Evolutionary conservation across 2,113 vertebrate species (phyloP).

Genomic region (Corapipo altera): DNA sequence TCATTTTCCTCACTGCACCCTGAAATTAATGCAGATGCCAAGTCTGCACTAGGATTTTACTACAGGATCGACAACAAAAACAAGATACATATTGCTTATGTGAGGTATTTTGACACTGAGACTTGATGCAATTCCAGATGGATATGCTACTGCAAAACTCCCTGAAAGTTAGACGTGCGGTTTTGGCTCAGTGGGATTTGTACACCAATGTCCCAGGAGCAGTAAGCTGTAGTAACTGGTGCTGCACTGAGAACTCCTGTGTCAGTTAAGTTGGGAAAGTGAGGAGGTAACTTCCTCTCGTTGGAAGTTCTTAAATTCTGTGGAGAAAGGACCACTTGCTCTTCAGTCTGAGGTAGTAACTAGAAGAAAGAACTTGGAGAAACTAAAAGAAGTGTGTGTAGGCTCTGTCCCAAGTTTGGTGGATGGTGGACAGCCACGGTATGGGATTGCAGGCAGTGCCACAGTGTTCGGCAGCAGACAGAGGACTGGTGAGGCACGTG

Average conservation of each 20-base stretch:
- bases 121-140: not conserved
- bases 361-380: not conserved
- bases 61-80: not conserved
- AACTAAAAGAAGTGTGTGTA: not conserved
- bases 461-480: not conserved
- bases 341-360: not conserved
- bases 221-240: not conserved
- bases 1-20: not conserved
- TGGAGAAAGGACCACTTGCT: not conserved
- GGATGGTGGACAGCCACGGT: not conserved
- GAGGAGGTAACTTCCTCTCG: not conserved
- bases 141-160: not conserved
- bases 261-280: not conserved
- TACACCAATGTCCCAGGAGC: fast-evolving
- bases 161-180: not conserved
- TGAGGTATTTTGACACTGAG: not conserved
- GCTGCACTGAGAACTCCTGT: not conserved
- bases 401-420: not conserved
- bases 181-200: not conserved
- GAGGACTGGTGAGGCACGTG: not conserved
- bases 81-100: not conserved
- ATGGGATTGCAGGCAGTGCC: fast-evolving
- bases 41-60: not conserved
- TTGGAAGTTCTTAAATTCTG: not conserved
- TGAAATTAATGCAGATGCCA: not conserved